phyloP scores from a whole-genome alignment of 2,797 vertebrate genomes.

The Synanceia verrucosa region DNA sequence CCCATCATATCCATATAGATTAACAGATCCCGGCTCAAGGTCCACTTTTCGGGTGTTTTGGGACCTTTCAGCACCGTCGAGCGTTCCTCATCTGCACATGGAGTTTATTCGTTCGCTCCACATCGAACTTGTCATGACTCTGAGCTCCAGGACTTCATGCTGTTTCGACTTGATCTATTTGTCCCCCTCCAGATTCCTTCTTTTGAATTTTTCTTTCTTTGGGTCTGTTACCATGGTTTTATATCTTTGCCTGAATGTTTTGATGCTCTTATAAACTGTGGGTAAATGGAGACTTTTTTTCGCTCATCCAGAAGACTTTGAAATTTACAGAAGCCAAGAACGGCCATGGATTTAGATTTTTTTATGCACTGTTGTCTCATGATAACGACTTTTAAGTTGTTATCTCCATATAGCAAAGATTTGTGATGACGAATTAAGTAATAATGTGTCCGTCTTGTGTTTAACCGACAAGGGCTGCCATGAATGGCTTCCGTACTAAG shows the following conservation, averaged over 20 bases:
- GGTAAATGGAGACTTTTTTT: too few relatives aligned
- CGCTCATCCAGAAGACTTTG: too few relatives aligned
- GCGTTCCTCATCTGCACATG: neutral
- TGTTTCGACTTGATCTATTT: rapidly evolving
- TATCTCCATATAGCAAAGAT: too few relatives aligned
- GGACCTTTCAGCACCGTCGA: neutral
- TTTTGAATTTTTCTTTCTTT: neutral
- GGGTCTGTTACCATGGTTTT: neutral
- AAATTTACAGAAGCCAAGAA: too few relatives aligned
- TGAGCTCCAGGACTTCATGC: neutral
- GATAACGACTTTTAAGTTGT: too few relatives aligned
- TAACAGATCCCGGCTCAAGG: neutral
- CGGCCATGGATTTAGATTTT: too few relatives aligned
- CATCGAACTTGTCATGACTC: neutral
- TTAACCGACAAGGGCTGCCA: too few relatives aligned
- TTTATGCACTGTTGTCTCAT: too few relatives aligned
- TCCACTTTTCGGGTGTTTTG: neutral
- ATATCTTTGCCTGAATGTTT: neutral
- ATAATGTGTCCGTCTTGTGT: too few relatives aligned
- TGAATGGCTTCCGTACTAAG: too few relatives aligned
- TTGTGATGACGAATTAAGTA: too few relatives aligned
- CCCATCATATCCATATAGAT: neutral
- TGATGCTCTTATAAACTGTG: neutral
- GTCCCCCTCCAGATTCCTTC: too few relatives aligned
- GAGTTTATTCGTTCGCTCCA: neutral